phyloP scores from a whole-genome alignment of 2,113 vertebrate species.

The Phyllostomus discolor region DNA sequence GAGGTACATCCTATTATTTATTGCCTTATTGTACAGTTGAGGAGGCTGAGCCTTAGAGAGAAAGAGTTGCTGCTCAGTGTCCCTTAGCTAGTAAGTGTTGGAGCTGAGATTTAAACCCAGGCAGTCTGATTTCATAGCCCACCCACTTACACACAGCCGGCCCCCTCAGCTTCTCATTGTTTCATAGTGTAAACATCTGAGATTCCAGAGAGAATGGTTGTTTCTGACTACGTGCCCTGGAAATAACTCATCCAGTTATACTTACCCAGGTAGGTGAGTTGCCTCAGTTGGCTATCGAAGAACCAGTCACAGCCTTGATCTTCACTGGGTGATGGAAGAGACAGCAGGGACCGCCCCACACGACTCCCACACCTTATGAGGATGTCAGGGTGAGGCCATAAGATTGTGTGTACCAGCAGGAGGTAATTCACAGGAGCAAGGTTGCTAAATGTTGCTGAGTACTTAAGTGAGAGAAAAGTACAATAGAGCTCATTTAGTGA shows the following conservation, averaged over 20 bases:
- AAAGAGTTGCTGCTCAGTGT: background rate
- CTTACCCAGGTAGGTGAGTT: slow-evolving; percentile 81
- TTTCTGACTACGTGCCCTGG: background rate
- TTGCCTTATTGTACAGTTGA: background rate
- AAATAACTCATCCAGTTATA: background rate
- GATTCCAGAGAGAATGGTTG: background rate
- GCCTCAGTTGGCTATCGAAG: slow-evolving; percentile 54
- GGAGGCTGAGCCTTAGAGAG: background rate
- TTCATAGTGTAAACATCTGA: background rate
- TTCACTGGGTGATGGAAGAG: slow-evolving; percentile 10
- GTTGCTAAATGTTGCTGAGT: slow-evolving; percentile 78
- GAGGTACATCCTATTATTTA: background rate
- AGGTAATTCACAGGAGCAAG: slow-evolving; percentile 76
- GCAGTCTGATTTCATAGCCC: background rate
- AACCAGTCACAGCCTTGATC: slow-evolving; percentile 81
- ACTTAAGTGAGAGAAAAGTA: slow-evolving; percentile 67
- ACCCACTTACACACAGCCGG: background rate
- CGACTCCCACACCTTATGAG: slow-evolving; percentile 73
- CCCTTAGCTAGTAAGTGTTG: too few species aligned
- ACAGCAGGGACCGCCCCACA: slow-evolving; percentile 51
- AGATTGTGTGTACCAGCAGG: slow-evolving; percentile 72
- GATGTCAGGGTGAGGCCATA: slow-evolving; percentile 60
- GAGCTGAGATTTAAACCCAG: background rate
- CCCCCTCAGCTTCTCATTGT: background rate
- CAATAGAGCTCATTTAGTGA: background rate